A percentile compares a stretch with the other conserved stretches of the same genome.
These are phyloP conservation scores for Calonectris borealis DNA, from an alignment of 2,113 vertebrate genomes.

Conservation along the genomic window DNA sequence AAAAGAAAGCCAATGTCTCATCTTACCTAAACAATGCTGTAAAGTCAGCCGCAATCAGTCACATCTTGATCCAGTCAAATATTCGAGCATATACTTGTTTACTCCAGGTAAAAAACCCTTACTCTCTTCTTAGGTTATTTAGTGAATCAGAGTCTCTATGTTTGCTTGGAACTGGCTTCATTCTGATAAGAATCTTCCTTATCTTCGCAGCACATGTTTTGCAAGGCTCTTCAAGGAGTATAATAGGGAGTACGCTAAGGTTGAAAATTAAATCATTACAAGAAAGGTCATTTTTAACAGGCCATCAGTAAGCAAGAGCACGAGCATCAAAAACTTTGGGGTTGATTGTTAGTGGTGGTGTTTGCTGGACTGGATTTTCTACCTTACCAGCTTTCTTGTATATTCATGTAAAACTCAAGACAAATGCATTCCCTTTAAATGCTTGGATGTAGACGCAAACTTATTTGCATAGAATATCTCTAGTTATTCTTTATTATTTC, in stretches of 20 bases:
- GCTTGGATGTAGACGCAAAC: accelerated
- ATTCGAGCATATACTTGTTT: neutral
- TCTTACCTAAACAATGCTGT: neutral
- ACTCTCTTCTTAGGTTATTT: neutral
- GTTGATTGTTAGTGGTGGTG: neutral
- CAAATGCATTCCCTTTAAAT: neutral
- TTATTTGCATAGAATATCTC: neutral
- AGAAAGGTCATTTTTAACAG: neutral
- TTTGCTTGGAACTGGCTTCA: neutral
- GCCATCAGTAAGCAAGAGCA: neutral
- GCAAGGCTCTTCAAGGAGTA: neutral
- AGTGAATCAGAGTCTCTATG: neutral
- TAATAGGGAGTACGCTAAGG: neutral
- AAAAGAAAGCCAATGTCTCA: neutral
- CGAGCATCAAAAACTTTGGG: no score
- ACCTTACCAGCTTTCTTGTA: neutral
- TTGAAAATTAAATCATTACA: neutral
- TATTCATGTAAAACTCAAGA: neutral
- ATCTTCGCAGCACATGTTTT: neutral
- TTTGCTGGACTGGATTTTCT: neutral
- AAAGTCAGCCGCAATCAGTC: neutral
- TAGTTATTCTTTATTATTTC: neutral
- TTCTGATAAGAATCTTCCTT: neutral
- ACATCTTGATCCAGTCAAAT: neutral
- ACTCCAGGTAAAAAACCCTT: neutral